A percentile compares a stretch with the other conserved stretches of the same genome.
These are phyloP conservation scores for Istiophorus platypterus DNA, from an alignment of 2,113 vertebrate genomes.

Conservation along the genomic window DNA sequence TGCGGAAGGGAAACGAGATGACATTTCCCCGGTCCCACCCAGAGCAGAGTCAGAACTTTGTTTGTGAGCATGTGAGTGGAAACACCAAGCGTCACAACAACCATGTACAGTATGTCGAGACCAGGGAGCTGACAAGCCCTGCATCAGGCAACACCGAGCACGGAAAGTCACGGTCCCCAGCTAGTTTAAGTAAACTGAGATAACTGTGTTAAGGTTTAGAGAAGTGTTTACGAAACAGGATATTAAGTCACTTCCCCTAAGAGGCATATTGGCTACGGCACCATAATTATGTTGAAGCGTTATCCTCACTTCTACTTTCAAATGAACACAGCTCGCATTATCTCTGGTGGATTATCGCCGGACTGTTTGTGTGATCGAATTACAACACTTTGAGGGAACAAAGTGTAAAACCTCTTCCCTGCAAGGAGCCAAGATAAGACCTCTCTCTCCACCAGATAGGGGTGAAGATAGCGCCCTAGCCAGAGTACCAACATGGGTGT, in stretches of 20 bases:
- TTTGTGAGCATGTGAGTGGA: slow-evolving; percentile 39
- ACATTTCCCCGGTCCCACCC: slow-evolving; percentile 72
- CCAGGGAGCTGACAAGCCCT: background rate
- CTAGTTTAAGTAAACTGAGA: slow-evolving; percentile 50
- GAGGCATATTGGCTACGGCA: slow-evolving; percentile 42
- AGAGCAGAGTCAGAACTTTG: slow-evolving; percentile 41
- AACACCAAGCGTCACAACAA: slow-evolving; percentile 37
- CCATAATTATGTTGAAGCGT: slow-evolving; percentile 32
- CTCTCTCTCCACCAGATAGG: slow-evolving; percentile 14
- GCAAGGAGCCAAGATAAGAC: background rate
- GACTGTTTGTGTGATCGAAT: slow-evolving; percentile 12
- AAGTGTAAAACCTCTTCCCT: background rate
- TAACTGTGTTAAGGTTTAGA: slow-evolving; percentile 58
- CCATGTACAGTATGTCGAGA: background rate
- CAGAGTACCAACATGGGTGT: slow-evolving; percentile 64
- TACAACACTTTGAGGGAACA: background rate
- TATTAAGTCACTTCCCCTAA: slow-evolving; percentile 72
- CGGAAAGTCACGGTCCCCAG: slow-evolving; percentile 23
- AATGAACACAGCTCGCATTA: slow-evolving; percentile 37
- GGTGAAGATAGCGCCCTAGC: slow-evolving; percentile 48
- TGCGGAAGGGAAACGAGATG: slow-evolving; percentile 66
- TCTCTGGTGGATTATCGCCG: background rate
- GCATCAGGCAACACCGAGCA: slow-evolving; percentile 1
- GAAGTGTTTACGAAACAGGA: slow-evolving; percentile 77
- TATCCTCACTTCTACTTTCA: slow-evolving; percentile 67